These are phyloP conservation scores for Cylindroiulus punctatus DNA, from an alignment of 2,888 invertebrate species.

Conservation along the genomic window DNA sequence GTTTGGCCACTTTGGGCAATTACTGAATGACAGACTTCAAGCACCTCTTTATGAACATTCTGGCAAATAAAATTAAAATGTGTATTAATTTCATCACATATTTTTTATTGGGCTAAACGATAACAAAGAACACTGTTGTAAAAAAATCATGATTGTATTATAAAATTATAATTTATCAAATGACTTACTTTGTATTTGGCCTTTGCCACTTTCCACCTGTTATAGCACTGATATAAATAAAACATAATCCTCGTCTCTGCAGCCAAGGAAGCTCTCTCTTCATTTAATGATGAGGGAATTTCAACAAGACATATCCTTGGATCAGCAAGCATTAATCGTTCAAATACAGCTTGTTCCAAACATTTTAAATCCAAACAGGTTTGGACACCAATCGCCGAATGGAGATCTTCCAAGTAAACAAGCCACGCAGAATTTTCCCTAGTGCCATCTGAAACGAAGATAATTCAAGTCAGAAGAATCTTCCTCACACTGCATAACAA, in stretches of 20 bases:
- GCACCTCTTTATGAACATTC: neutral
- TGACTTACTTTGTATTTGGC: constrained; percentile 23
- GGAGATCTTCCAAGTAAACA: constrained; percentile 76
- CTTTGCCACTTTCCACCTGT: constrained; percentile 19
- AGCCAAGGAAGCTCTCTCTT: constrained; percentile 67
- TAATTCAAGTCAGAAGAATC: neutral
- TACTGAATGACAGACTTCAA: neutral
- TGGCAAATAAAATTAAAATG: neutral
- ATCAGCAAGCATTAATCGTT: constrained; percentile 73
- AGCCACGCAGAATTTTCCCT: constrained; percentile 65
- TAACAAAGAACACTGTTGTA: too few species aligned
- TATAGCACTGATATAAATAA: constrained; percentile 76
- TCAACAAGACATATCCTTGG: constrained; percentile 58
- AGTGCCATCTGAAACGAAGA: neutral
- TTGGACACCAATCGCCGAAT: constrained; percentile 66
- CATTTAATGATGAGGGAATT: constrained; percentile 12
- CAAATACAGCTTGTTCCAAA: constrained; percentile 81
- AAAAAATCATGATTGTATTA: too few species aligned
- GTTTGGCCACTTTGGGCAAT: constrained; percentile 34
- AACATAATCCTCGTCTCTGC: constrained; percentile 74
- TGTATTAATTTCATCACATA: too few species aligned
- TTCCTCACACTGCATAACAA: too few species aligned
- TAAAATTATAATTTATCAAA: constrained; percentile 26
- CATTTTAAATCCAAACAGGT: constrained; percentile 73
- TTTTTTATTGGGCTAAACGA: too few species aligned